Conservation (phyloP, 2,113 vertebrate genomes). For the Neomonachus schauinslandi region DNA sequence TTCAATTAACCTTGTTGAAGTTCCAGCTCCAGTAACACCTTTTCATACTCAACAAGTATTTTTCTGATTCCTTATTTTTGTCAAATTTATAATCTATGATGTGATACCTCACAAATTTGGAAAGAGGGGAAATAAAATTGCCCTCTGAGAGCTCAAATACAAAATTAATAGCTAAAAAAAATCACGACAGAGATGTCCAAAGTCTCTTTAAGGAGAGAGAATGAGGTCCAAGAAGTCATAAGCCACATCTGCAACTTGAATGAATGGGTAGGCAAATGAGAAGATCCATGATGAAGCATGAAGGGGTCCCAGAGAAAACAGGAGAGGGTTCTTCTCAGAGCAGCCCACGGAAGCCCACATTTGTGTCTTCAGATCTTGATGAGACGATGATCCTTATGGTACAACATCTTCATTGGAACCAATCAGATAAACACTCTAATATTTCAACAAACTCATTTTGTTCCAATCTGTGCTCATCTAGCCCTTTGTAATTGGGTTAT, state of each 20-base stretch:
- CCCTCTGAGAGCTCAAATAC: background rate
- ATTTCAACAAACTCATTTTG: background rate
- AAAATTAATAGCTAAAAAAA: background rate
- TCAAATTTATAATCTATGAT: background rate
- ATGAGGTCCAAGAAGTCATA: background rate
- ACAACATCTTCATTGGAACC: background rate
- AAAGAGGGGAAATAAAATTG: background rate
- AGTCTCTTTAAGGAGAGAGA: background rate
- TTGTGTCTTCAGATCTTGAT: background rate
- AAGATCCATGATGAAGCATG: background rate
- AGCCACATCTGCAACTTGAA: background rate
- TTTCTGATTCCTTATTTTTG: background rate
- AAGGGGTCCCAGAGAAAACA: background rate
- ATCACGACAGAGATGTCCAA: background rate
- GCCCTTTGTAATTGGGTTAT: background rate
- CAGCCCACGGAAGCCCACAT: background rate
- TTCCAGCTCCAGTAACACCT: background rate
- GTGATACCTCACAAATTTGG: background rate
- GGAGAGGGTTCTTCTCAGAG: background rate
- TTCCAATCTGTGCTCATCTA: background rate
- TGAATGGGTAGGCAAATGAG: background rate
- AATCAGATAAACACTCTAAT: background rate
- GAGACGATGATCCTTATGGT: background rate
- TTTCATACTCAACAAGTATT: background rate
- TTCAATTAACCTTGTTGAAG: background rate